Conservation (phyloP, 2,888 invertebrate species). For the Thereva nobilitata region DNA sequence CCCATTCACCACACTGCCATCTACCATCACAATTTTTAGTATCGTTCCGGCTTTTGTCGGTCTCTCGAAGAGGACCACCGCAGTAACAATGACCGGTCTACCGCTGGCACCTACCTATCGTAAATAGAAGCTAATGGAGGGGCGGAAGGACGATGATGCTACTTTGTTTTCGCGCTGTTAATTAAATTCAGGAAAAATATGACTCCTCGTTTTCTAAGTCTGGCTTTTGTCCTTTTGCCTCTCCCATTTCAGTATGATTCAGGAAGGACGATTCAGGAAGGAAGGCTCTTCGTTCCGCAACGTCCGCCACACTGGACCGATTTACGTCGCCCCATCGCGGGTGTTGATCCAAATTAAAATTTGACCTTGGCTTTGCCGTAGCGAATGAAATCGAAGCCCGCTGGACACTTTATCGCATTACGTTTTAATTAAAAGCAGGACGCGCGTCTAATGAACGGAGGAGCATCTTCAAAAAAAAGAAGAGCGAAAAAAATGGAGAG, state of each 20-base stretch:
- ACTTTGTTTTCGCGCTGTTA: not conserved
- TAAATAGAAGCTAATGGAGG: slow-evolving; percentile 11
- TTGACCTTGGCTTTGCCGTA: slow-evolving; percentile 1
- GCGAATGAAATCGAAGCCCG: not conserved
- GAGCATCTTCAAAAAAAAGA: no score
- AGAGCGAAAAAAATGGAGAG: no score
- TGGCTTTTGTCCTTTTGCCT: no score
- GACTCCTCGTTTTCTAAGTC: not conserved
- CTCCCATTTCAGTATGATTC: no score
- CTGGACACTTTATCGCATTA: slow-evolving; percentile 5
- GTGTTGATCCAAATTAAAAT: slow-evolving; percentile 5
- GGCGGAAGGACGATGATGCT: not conserved
- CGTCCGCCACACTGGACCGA: no score
- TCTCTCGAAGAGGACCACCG: no score
- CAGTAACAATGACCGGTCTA: not conserved
- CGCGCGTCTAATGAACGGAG: not conserved
- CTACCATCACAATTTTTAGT: no score
- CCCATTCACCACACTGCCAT: no score
- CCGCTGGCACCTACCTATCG: not conserved
- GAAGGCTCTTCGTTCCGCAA: no score
- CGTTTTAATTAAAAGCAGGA: slow-evolving; percentile 11
- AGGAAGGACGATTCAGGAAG: no score
- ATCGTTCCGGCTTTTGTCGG: no score
- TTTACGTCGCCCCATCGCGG: not conserved
- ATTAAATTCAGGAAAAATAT: slow-evolving; percentile 19